Evolutionary conservation across 2,113 vertebrate species (phyloP).

Genomic region (Notarius lentiginosus): DNA sequence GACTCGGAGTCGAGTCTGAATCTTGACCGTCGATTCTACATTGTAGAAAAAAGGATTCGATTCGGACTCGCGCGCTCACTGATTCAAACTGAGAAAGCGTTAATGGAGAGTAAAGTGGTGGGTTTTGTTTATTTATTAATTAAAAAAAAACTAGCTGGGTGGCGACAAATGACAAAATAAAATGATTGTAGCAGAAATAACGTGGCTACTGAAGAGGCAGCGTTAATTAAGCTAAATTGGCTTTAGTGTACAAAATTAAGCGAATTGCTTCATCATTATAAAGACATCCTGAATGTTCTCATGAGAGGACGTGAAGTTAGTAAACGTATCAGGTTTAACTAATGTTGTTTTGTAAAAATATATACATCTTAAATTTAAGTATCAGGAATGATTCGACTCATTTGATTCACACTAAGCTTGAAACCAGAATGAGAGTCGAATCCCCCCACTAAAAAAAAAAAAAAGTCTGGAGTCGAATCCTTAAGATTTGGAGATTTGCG

Average conservation of each 20-base stretch:
- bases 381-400: neutral
- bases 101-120: too few relatives aligned
- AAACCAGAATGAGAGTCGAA: neutral
- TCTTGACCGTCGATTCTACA: neutral
- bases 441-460: neutral
- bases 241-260: neutral
- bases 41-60: neutral
- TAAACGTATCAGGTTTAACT: neutral
- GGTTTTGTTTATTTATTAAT: too few relatives aligned
- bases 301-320: too few relatives aligned
- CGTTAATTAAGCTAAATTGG: neutral
- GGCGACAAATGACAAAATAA: neutral
- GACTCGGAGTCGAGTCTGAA: neutral
- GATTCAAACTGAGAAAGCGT: neutral
- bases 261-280: neutral
- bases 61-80: neutral
- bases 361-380: neutral
- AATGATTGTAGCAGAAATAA: neutral
- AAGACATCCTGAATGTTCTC: neutral
- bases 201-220: neutral
- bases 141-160: neutral
- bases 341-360: neutral
- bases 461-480: neutral
- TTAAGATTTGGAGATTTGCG: constrained; percentile 19
- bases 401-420: neutral